These are phyloP conservation scores for Temnothorax rugatulus DNA, from an alignment of 2,888 invertebrate genomes.

Conservation along the genomic window DNA sequence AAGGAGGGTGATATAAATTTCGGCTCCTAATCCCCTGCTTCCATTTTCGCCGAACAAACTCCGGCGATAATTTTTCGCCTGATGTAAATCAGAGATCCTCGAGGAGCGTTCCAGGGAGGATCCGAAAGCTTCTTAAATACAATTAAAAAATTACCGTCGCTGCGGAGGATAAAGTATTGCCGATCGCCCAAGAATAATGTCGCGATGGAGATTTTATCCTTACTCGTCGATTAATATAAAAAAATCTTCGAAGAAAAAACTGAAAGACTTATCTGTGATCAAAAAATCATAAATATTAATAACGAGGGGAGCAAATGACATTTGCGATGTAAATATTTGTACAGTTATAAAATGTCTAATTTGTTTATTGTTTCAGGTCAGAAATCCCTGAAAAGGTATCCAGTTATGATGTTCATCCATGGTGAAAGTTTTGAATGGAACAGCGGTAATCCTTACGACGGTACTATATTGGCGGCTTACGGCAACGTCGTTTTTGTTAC, in stretches of 20 bases:
- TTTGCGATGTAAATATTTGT: not conserved
- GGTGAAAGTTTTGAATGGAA: slow-evolving; percentile 99
- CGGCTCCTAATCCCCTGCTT: slow-evolving; percentile 71
- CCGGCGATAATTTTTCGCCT: slow-evolving; percentile 70
- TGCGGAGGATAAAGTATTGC: not conserved
- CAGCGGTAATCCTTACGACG: slow-evolving; percentile 99
- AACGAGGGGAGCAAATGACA: not conserved
- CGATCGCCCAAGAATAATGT: slow-evolving; percentile 3
- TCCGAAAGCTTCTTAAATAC: slow-evolving; percentile 41
- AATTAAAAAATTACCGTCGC: slow-evolving; percentile 40
- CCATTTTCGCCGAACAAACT: slow-evolving; percentile 67
- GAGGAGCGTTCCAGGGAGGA: slow-evolving; percentile 19
- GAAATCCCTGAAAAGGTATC: slow-evolving; percentile 88
- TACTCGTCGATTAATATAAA: not conserved
- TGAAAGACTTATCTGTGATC: not conserved
- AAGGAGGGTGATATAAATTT: slow-evolving; percentile 75
- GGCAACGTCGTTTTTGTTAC: slow-evolving; percentile 96
- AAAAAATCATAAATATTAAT: not conserved
- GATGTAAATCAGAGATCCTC: slow-evolving; percentile 70
- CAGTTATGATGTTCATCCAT: slow-evolving; percentile 97
- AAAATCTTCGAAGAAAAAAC: not conserved
- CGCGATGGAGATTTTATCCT: not conserved
- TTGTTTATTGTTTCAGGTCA: slow-evolving; percentile 74
- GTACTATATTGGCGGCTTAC: slow-evolving; percentile 96
- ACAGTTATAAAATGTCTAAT: not conserved